A percentile compares a stretch with the other conserved stretches of the same genome.
These are phyloP conservation scores for Acleris laterana DNA, from an alignment of 2,888 invertebrate species.

Conservation along the genomic window DNA sequence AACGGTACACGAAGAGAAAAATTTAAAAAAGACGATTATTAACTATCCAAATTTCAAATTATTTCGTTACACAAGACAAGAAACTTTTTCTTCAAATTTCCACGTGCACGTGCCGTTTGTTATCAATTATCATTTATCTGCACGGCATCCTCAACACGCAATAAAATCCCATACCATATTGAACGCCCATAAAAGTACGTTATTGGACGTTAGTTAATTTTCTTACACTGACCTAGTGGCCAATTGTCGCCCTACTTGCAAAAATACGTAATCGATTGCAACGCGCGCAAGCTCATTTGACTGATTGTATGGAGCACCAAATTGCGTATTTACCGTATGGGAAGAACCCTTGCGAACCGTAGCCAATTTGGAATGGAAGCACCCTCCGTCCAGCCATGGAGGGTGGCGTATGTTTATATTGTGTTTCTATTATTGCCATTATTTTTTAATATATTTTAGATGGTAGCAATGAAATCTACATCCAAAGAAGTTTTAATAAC, in stretches of 20 bases:
- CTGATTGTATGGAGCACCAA: conserved; percentile 78
- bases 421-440: conserved; percentile 64
- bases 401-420: conserved; percentile 65
- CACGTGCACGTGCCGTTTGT: no score
- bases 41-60: no score
- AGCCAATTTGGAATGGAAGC: conserved; percentile 71
- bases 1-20: no score
- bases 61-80: no score
- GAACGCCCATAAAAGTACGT: no score
- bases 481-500: background rate
- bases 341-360: conserved; percentile 74
- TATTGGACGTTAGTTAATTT: background rate
- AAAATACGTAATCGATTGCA: conserved; percentile 81
- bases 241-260: conserved; percentile 42
- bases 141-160: no score
- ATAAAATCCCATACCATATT: no score
- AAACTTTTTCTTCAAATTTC: no score
- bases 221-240: conserved; percentile 27
- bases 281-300: conserved; percentile 75
- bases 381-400: conserved; percentile 52
- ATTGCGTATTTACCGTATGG: conserved; percentile 82
- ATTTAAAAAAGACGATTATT: no score
- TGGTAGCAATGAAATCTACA: background rate
- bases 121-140: no score
- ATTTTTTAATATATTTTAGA: conserved; percentile 29